Evolutionary conservation across 2,888 invertebrate species (phyloP), one percentile per base, ranked within the genome.

Genomic region (Trichogramma evanescens): DNA sequence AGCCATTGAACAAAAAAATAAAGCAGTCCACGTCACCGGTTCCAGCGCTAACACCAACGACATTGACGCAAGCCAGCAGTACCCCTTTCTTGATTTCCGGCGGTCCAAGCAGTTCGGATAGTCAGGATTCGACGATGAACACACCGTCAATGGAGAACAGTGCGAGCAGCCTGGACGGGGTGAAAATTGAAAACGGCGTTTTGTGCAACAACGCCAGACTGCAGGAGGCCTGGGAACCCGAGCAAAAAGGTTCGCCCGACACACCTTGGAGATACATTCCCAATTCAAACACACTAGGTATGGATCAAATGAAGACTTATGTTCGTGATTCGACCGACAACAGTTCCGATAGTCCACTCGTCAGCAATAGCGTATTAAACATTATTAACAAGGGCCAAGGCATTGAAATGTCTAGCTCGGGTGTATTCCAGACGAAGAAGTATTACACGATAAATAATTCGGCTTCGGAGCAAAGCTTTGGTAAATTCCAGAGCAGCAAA

Each of bases 201-300:
- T 58, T 78, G 6, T 77, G 76, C 51, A 74, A 74, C 4, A 77
- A 77, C 59, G 76, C 78, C 3, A 69, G 76, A 42, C 63, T 78
- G 1, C 78, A 78, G 56, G 78, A 78, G 45, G 78, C 77, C 4
- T 78, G 78, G 77, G 77, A 77, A 54, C 73, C 76, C 0, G 77
- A 77, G 45, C 69, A 74, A 7, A 77, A 77, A 60, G 65, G 73
- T 0, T 75, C 77, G 0, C 77, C 78, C 0, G 77, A 77, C 43
- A 75, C 77, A 3, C 78, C 77, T 1, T 78, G 77, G 78, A 69
- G 77, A 59, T 77, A 75, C 65, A 73, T 74, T 13, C 73, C 76
- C 0, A 66, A 74, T 3, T 69, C 75, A 4, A 74, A 72, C 53
- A 66, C 74, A 1, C 57, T 76, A 48, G 71, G 67, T 10, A 68